Evolutionary conservation across 2,888 invertebrate genomes (phyloP).

Genomic region (Dioctria rufipes): DNA sequence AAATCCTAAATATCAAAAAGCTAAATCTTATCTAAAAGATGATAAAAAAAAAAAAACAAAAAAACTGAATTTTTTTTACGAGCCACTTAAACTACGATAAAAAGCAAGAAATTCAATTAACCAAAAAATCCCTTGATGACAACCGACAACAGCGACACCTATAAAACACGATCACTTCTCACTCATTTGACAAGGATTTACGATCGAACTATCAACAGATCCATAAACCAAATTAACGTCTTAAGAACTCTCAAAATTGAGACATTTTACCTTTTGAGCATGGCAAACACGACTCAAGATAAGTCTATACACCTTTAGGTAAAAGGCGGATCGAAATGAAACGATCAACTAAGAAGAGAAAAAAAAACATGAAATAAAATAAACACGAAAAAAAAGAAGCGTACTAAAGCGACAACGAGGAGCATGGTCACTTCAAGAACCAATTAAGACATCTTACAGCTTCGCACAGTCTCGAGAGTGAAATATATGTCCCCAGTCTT

Average conservation of each 20-base stretch:
- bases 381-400: conserved; percentile 33
- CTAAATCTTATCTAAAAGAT: no score
- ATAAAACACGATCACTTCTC: conserved; percentile 53
- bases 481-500: conserved; percentile 33
- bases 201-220: conserved; percentile 24
- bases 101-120: conserved; percentile 38
- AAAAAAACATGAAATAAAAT: not conserved
- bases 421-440: conserved; percentile 54
- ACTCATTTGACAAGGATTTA: conserved; percentile 48
- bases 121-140: conserved; percentile 41
- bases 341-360: not conserved
- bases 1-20: no score
- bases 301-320: conserved; percentile 35
- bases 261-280: conserved; percentile 49
- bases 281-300: conserved; percentile 47
- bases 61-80: not conserved
- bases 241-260: conserved; percentile 50
- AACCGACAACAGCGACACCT: conserved; percentile 49
- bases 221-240: conserved; percentile 54
- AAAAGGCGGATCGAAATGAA: conserved; percentile 46
- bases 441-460: conserved; percentile 54
- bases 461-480: conserved; percentile 29
- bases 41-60: no score
- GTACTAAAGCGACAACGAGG: conserved; percentile 45
- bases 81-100: conserved; percentile 40